Base-by-base conservation (phyloP, 2,888 invertebrate species). In the Fragum fragum region DNA sequence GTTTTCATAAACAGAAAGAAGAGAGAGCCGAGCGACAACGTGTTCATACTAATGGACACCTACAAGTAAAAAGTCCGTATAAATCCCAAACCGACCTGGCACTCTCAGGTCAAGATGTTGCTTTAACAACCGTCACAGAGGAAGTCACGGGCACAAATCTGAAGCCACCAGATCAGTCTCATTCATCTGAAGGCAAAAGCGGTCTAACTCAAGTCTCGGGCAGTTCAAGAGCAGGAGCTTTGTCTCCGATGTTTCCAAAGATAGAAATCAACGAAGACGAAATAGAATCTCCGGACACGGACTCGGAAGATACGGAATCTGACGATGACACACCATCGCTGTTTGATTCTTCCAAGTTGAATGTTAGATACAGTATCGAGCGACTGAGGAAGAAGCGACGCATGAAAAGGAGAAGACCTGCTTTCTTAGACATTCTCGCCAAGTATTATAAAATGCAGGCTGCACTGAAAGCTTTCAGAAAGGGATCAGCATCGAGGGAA, bases 381-480 rank as follows among this genome's bases (percentile, higher is more conserved):
- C 63, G 80, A n/a, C 42, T 85, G 1, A 73, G 78, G 29, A 82
- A 79, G 71, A 83, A 78, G 69, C 53, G 36, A 16, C 57, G 72
- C 16, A 29, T 53, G 57, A 73, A 73, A 23, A 83, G 82, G 68
- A 86, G 87, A 61, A 82, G 75, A 32, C 86, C 86, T 0, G 87
- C 79, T 0, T 89, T 88, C 63, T 79, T 81, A 14, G 84, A 87
- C 26, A 72, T 87, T 14, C 73, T 87, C 6, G 81, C 82, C 28
- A 89, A 89, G 68, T 87, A 87, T 59, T 89, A 87, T 79, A 79
- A 82, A 63, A 79, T 84, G 68, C 87, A 87, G 23, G 81, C 73
- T 21, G 83, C 80, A 0, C n/a, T 81, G 21, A 76, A 57, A 18
- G 78, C 72, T 9, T 83, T 81, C 52, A 68, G 73, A 16, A 86